Evolutionary conservation across 2,113 vertebrate genomes (phyloP).

Genomic region (Ailuropoda melanoleuca): DNA sequence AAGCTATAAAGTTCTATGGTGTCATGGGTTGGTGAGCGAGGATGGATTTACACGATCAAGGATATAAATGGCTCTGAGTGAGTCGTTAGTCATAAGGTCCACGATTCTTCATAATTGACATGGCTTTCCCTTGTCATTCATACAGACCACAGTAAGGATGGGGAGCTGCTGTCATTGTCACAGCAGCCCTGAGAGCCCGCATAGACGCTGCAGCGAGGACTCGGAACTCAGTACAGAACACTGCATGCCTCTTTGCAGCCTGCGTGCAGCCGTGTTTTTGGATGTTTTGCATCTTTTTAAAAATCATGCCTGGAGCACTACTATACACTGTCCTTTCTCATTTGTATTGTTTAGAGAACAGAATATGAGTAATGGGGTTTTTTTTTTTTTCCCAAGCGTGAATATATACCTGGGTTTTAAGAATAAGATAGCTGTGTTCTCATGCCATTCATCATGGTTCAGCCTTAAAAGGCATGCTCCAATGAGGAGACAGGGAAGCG

Average conservation of each 20-base stretch:
- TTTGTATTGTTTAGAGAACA: constrained; percentile 17
- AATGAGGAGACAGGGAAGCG: neutral
- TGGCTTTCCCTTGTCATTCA: constrained; percentile 50
- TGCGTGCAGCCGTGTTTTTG: neutral
- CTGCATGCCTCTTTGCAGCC: neutral
- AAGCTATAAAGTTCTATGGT: constrained; percentile 45
- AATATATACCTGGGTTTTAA: constrained; percentile 4
- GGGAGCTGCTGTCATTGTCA: neutral
- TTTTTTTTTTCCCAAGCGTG: accelerated
- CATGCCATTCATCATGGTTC: neutral
- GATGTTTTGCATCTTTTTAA: neutral
- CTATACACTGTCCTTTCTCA: neutral
- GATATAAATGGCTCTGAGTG: constrained; percentile 58
- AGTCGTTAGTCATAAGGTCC: constrained; percentile 54
- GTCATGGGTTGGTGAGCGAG: constrained; percentile 38
- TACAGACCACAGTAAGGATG: neutral
- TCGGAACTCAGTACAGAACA: neutral
- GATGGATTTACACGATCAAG: constrained; percentile 46
- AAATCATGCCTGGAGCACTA: neutral
- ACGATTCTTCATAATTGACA: constrained; percentile 40
- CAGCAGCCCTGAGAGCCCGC: neutral
- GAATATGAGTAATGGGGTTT: neutral
- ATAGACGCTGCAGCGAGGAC: accelerated
- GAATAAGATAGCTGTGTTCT: neutral
- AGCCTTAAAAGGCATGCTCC: neutral